A percentile compares a stretch with the other conserved stretches of the same genome.
phyloP scores from a whole-genome alignment of 2,888 invertebrate species.

The Drosophila kuntzei region DNA sequence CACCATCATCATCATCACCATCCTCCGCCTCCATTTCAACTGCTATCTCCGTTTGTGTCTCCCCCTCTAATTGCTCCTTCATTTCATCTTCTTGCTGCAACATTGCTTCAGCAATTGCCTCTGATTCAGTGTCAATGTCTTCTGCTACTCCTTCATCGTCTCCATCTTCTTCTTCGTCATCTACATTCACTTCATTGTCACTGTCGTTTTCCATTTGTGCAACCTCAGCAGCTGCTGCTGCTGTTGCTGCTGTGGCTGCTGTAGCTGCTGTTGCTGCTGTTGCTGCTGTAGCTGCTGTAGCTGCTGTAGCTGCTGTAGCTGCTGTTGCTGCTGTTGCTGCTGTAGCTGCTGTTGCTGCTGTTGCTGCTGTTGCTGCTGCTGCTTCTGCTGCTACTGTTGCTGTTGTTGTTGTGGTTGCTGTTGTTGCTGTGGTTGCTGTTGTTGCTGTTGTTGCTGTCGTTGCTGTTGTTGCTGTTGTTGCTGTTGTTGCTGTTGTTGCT shows the following conservation, averaged over 20 bases:
- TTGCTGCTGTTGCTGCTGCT: constrained; percentile 22
- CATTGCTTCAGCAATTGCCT: constrained; percentile 12
- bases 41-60: constrained; percentile 14
- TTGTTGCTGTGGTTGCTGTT: constrained; percentile 13
- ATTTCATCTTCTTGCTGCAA: background rate
- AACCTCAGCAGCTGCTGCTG: constrained; percentile 29
- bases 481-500: constrained; percentile 23
- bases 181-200: constrained; percentile 69
- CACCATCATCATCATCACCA: constrained; percentile 3
- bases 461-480: constrained; percentile 29
- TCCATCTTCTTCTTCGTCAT: constrained; percentile 48
- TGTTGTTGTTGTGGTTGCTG: constrained; percentile 28
- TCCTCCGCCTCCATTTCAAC: background rate
- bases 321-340: constrained; percentile 23
- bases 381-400: constrained; percentile 29
- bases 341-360: constrained; percentile 29
- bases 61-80: constrained; percentile 10
- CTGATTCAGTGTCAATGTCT: constrained; percentile 22
- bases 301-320: constrained; percentile 21
- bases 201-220: constrained; percentile 57
- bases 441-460: constrained; percentile 20
- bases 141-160: constrained; percentile 11
- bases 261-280: constrained; percentile 20
- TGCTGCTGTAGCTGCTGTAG: constrained; percentile 22
- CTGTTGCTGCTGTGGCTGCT: constrained; percentile 26